Percentiles rank a stretch among this genome's conserved stretches.
Evolutionary conservation across 2,113 vertebrate species (phyloP).

Genomic region (Stomatorhinus ivindoensis): DNA sequence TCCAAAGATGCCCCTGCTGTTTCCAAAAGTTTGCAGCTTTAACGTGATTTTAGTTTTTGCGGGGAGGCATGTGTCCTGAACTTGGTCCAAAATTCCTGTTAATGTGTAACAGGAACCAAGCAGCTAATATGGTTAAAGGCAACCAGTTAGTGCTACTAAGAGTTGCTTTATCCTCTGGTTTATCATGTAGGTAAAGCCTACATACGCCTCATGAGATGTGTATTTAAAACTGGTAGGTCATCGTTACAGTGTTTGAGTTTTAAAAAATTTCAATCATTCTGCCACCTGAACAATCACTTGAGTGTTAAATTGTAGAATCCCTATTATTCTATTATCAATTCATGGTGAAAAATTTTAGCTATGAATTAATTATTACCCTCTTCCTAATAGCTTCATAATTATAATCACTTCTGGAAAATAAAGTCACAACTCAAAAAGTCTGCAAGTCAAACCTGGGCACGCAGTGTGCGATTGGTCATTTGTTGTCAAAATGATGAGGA

Average conservation of each 20-base stretch:
- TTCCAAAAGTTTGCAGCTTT: background rate
- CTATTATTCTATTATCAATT: constrained; percentile 4
- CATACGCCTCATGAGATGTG: background rate
- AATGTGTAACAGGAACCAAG: background rate
- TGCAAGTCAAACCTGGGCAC: background rate
- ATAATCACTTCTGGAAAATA: constrained; percentile 9
- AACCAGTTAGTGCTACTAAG: background rate
- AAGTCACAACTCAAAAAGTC: background rate
- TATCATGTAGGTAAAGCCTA: background rate
- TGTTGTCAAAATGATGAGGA: background rate
- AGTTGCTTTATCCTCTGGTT: background rate
- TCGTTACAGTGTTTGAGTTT: background rate
- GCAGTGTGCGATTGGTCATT: background rate
- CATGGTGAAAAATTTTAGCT: background rate
- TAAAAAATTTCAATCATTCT: background rate
- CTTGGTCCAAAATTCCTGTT: background rate
- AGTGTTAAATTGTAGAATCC: constrained; percentile 3
- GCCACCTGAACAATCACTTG: constrained; percentile 2
- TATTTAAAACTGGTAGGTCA: background rate
- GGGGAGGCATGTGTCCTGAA: background rate
- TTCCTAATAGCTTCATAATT: constrained; percentile 6
- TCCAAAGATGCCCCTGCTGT: background rate
- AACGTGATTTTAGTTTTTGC: background rate
- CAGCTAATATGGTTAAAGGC: background rate
- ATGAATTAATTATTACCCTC: constrained; percentile 13